Evolutionary conservation across 2,797 vertebrate genomes (phyloP).

Genomic region (Rhinichthys osculus): DNA sequence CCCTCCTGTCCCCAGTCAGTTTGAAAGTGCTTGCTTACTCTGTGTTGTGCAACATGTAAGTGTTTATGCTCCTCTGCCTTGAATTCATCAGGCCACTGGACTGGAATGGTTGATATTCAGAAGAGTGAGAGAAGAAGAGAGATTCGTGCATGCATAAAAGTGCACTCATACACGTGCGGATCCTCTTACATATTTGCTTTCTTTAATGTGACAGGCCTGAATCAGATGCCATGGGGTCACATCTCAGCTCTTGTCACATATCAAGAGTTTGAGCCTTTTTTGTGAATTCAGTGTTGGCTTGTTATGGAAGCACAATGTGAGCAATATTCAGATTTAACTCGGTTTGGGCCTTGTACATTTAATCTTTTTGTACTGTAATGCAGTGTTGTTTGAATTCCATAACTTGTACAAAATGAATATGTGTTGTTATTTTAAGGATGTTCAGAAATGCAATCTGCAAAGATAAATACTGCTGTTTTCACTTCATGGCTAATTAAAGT

Average conservation of each 20-base stretch:
- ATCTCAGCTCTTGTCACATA: not conserved
- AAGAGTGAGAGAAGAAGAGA: constrained; percentile 18
- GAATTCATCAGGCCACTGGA: constrained; percentile 21
- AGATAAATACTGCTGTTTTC: not conserved
- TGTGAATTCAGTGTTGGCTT: not conserved
- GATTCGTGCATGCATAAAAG: constrained; percentile 29
- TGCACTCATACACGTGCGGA: constrained; percentile 24
- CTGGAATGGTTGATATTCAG: constrained; percentile 39
- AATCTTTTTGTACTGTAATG: not conserved
- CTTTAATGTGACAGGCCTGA: constrained; percentile 38
- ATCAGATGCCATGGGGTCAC: constrained; percentile 15
- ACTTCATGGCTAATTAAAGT: not conserved
- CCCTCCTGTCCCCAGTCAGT: not conserved
- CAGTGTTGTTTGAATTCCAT: not conserved
- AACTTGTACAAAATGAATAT: not conserved
- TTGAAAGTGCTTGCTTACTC: constrained; percentile 31
- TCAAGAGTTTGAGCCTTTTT: not conserved
- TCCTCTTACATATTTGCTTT: constrained; percentile 27
- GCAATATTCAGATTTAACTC: not conserved
- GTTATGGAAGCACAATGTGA: constrained; percentile 12
- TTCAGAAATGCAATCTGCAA: not conserved
- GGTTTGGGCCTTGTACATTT: not conserved
- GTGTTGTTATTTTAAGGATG: not conserved
- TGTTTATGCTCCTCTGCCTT: constrained; percentile 1
- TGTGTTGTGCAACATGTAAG: constrained; percentile 9